Base-by-base conservation (phyloP, 2,888 invertebrate species). In the Leucophora obtusa region DNA sequence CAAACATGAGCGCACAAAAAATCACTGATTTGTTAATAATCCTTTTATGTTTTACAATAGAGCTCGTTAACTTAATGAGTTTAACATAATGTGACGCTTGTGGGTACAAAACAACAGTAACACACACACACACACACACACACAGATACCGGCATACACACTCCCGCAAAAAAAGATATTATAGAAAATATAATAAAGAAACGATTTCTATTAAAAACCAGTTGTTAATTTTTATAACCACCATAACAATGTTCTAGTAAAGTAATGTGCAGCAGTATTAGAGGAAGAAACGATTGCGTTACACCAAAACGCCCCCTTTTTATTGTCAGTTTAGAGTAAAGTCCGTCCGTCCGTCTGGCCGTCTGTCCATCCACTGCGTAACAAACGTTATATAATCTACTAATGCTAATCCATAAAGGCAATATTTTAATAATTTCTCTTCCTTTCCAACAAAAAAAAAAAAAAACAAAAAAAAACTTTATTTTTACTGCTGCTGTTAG, bases 21-120 rank as follows among this genome's bases (percentile, higher is more conserved):
- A 84, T 86, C 89, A 88, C 86, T 88, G 88, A 88, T 87, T 88
- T 88, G 88, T 87, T 86, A 87, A 87, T 88, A 88, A 88, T 88
- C 88, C 88, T 87, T 88, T 88, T 88, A 88, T 86, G 84, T 72
- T 73, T 56, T 86, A 87, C 88, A 87, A 87, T 87, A 84, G 86
- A 84, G 86, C 87, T 87, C 87, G 88, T 87, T 88, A 88, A 87
- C 84, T 83, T 83, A 84, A 83, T 83, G 86, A 83, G 79, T 83
- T 83, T 80, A 82, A 78, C 84, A 82, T 82, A 82, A 82, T 82
- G 77, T 80, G 70, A 82, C 78, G 79, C 82, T 79, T 79, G 72
- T 69, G 82, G 75, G 76, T 72, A 69, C 59, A 73, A 74, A 59
- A 59, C 33, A 59, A 35, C 50, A 68, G 10, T n/a, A 15, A 56